Conservation (phyloP, 92 coral and sea anemone species). For the Epizoanthus illoricatus region DNA sequence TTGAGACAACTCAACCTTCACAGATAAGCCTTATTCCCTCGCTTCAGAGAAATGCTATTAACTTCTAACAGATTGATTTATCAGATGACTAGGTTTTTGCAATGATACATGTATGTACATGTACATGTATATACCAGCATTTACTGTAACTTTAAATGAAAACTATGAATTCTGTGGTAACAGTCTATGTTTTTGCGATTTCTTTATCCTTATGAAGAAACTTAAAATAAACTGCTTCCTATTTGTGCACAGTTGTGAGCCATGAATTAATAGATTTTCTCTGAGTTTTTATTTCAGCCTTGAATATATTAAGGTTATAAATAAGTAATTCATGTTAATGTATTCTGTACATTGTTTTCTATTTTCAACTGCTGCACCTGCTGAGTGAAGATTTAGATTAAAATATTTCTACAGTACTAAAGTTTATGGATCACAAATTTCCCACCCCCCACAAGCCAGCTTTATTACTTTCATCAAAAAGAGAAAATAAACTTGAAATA, state of each 20-base stretch:
- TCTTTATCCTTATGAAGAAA: neutral
- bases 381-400: conserved; percentile 21
- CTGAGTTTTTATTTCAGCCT: conserved; percentile 14
- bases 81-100: neutral
- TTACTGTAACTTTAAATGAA: conserved; percentile 1
- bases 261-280: neutral
- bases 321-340: conserved; percentile 58
- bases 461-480: conserved; percentile 29
- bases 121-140: neutral
- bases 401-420: conserved; percentile 28
- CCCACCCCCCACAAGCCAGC: conserved; percentile 21
- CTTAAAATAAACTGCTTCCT: conserved; percentile 24
- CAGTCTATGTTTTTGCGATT: neutral
- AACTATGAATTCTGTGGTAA: neutral
- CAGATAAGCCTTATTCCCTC: conserved; percentile 1
- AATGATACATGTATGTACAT: too few relatives aligned
- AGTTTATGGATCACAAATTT: conserved; percentile 1
- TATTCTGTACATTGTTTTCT: conserved; percentile 42
- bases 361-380: conserved; percentile 34
- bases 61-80: conserved; percentile 3
- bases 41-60: conserved; percentile 15
- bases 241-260: conserved; percentile 1
- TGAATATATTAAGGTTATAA: conserved; percentile 34
- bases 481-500: conserved; percentile 2
- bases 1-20: neutral